These are phyloP conservation scores for Ormyrus nitidulus DNA, from an alignment of 2,888 invertebrate genomes.

Conservation along the genomic window DNA sequence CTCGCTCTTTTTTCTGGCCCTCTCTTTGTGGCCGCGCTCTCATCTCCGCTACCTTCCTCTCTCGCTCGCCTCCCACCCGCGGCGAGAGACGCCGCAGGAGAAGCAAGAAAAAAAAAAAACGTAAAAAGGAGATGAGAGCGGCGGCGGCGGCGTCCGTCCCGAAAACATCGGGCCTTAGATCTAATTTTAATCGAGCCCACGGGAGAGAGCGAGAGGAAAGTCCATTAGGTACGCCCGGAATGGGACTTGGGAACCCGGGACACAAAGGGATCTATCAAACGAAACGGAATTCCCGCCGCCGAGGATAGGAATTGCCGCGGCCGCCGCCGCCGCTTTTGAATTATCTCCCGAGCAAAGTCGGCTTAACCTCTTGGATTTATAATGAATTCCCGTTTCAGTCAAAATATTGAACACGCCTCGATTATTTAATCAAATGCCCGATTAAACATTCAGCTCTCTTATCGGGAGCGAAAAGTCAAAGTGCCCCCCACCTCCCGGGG, in stretches of 20 bases:
- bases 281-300: slow-evolving; percentile 12
- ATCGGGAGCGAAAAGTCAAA: no score
- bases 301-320: neutral
- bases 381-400: no score
- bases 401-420: no score
- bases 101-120: slow-evolving; percentile 26
- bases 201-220: neutral
- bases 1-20: slow-evolving; percentile 61
- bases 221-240: no score
- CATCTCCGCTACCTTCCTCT: slow-evolving; percentile 1
- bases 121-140: slow-evolving; percentile 12
- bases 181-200: slow-evolving; percentile 69
- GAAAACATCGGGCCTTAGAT: slow-evolving; percentile 70
- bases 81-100: slow-evolving; percentile 5
- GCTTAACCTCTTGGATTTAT: no score
- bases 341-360: neutral
- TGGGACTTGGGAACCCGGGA: neutral
- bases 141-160: slow-evolving; percentile 59
- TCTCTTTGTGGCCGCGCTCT: slow-evolving; percentile 48
- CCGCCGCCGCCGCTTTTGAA: neutral
- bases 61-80: slow-evolving; percentile 20
- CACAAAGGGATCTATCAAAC: slow-evolving; percentile 32
- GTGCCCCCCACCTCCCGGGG: no score
- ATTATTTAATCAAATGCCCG: no score
- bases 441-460: no score